Base-by-base conservation (phyloP, 2,113 vertebrate genomes). In the Diadophis punctatus region DNA sequence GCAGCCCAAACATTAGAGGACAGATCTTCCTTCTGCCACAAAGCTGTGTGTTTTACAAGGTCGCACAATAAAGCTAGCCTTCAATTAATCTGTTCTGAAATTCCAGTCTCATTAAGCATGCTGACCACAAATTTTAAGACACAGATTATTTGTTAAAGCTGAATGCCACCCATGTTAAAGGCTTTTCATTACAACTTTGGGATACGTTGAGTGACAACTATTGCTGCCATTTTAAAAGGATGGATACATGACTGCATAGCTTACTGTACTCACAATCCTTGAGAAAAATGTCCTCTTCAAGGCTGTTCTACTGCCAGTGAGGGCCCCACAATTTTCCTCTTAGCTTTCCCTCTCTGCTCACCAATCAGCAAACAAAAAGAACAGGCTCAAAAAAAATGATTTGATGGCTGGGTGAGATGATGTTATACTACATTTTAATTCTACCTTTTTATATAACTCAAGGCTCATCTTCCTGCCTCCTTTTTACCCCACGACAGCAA, bases 201-300 rank as follows among this genome's bases (percentile, higher is more conserved):
- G 27, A 87, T 87, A n/a, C 16, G 22, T 6, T 43, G n/a, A 52
- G 10, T 43, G 53, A 88, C 20, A 56, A 43, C 53, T 39, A 43
- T 14, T 52, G 86, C 49, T 4, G 51, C n/a, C 11, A 25, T 25
- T 12, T 27, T 20, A n/a, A 85, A 53, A 39, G 0, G 0, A 39
- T 16, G 30, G 30, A n/a, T 6, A 68, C 30, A n/a, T 16, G 60
- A 74, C 63, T 74, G 14, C 30, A 6, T 14, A 46, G 34, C 39
- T 27, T 55, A 27, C 20, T 12, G 16, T 39, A 27, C 9, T 25
- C 30, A 52, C 49, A 52, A 51, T 89, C 56, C 34, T 93, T 58
- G 84, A 5, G 49, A 91, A 58, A 52, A 85, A 39, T 93, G 49
- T 89, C 8, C 18, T 53, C 23, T 14, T 43, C 23, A 25, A 63